Conservation (phyloP, 2,888 invertebrate species). For the Chelonus formosanus region DNA sequence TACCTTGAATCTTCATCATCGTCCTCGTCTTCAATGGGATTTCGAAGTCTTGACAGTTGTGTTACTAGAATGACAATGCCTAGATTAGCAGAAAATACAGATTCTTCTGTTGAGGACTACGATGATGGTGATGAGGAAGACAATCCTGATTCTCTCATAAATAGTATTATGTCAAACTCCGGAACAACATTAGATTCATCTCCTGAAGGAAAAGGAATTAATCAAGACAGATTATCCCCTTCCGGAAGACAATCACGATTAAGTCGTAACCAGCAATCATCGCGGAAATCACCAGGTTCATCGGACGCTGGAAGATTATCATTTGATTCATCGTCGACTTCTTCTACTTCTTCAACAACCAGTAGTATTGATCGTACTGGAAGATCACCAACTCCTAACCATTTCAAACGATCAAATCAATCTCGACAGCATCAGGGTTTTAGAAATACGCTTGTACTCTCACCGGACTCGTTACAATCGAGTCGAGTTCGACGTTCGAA, state of each 20-base stretch:
- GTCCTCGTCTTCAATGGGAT: conserved; percentile 71
- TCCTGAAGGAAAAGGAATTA: conserved; percentile 54
- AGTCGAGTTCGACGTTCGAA: conserved; percentile 68
- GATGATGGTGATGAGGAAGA: conserved; percentile 68
- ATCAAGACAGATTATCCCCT: conserved; percentile 53
- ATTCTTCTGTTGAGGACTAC: conserved; percentile 69
- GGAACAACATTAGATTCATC: conserved; percentile 55
- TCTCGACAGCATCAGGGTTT: conserved; percentile 51
- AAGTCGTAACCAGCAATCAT: conserved; percentile 49
- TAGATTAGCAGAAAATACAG: conserved; percentile 67
- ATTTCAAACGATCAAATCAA: conserved; percentile 50
- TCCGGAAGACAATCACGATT: conserved; percentile 49
- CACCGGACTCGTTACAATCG: conserved; percentile 55
- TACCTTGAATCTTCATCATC: conserved; percentile 69
- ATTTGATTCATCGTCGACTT: conserved; percentile 53
- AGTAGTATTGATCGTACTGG: conserved; percentile 55
- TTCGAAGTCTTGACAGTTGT: conserved; percentile 72
- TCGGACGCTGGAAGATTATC: conserved; percentile 56
- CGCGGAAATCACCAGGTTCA: conserved; percentile 59
- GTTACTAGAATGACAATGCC: conserved; percentile 67
- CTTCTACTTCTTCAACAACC: conserved; percentile 52
- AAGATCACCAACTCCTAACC: conserved; percentile 57
- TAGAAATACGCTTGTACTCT: conserved; percentile 48
- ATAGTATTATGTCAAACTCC: conserved; percentile 60
- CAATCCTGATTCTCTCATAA: conserved; percentile 65